Base-by-base conservation (phyloP, 2,888 invertebrate genomes). In the Rhingia rostrata region DNA sequence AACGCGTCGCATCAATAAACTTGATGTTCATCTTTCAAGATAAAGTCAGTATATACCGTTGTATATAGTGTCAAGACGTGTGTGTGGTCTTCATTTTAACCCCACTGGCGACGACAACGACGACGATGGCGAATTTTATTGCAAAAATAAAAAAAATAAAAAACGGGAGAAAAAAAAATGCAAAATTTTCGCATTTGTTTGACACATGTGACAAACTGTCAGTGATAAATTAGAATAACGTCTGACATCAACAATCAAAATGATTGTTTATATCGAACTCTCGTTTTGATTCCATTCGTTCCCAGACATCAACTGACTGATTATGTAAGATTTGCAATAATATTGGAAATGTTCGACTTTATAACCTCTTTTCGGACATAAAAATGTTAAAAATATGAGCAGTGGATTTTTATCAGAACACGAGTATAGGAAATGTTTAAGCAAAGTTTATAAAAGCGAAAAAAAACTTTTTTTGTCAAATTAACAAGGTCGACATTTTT, bases 151-250 rank as follows among this genome's bases (percentile, higher is more conserved):
- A 12, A 1, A 7, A 47, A 30, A 70, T 33, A 3, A 37, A 72
- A 43, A 43, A 10, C n/a, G 3, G 10, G 14, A 7, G 4, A 58
- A 43, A n/a, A 60, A 6, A 56, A 70, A 56, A 7, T 45, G 53
- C 12, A 51, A 80, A 74, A 74, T 37, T 49, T 54, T 69, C 74
- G 79, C 83, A 84, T 84, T 84, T 84, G 83, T 74, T 84, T 84
- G 83, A 84, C 83, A 80, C 69, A 80, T 74, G 83, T 74, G 79
- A 84, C 79, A 69, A 70, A 70, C 49, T 63, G 49, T 47, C 78
- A 83, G 56, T 63, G 35, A 51, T 30, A 39, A 32, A 49, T 58
- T 39, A 22, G 43, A 43, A 43, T 35, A 22, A 12, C 47, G 14
- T 22, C 47, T 3, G 45, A 66, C 14, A 9, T 58, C 22, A 9